phyloP scores from a whole-genome alignment of 2,797 vertebrate species.

The Lagodon rhomboides region DNA sequence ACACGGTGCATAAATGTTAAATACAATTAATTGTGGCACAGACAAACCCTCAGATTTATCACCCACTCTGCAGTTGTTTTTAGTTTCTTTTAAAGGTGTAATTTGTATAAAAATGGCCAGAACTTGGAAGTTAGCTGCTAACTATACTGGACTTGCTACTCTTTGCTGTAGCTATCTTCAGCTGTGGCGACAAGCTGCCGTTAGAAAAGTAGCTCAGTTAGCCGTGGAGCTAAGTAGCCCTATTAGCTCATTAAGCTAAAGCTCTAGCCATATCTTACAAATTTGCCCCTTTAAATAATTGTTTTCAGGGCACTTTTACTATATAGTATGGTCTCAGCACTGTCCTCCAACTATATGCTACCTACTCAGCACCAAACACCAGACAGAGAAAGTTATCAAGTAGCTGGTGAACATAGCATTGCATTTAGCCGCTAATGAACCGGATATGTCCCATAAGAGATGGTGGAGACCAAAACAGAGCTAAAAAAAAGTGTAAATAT shows the following conservation, averaged over 20 bases:
- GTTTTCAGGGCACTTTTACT: constrained; percentile 5
- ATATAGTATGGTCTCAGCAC: not conserved
- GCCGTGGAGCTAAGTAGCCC: too few relatives aligned
- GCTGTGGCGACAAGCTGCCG: too few relatives aligned
- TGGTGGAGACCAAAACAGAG: constrained; percentile 17
- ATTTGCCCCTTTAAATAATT: too few relatives aligned
- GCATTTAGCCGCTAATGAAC: not conserved
- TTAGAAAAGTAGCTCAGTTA: too few relatives aligned
- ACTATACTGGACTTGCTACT: too few relatives aligned
- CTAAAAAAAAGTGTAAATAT: constrained; percentile 1
- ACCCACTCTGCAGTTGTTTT: not conserved
- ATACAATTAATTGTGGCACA: not conserved
- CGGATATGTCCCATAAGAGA: not conserved
- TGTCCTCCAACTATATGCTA: not conserved
- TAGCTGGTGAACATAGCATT: not conserved
- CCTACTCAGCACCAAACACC: not conserved
- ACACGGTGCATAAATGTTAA: not conserved
- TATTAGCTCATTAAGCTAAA: too few relatives aligned
- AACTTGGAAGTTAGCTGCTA: too few relatives aligned
- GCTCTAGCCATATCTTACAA: too few relatives aligned
- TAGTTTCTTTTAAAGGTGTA: too few relatives aligned
- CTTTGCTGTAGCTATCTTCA: too few relatives aligned
- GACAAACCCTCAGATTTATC: not conserved
- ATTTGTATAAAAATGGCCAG: too few relatives aligned
- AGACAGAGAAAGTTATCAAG: not conserved